Evolutionary conservation across 2,797 vertebrate genomes (phyloP), one percentile per base, ranked within the genome.

Genomic region (Carapus acus): DNA sequence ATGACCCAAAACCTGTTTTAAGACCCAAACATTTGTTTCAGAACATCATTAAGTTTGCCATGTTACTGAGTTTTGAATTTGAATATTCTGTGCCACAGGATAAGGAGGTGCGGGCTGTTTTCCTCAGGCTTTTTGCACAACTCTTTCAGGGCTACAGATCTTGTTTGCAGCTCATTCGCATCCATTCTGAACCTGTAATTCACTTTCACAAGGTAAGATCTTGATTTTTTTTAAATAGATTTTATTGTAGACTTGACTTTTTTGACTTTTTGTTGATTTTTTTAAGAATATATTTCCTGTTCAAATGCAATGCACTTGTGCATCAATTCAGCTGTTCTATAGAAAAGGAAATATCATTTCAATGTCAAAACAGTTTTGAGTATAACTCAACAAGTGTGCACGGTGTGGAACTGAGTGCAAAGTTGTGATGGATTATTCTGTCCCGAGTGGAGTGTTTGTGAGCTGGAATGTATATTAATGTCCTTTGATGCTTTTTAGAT

Each of bases 61-160:
- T n/a, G n/a, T n/a, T n/a, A n/a, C n/a, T n/a, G n/a, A n/a, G n/a
- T n/a, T n/a, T n/a, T n/a, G n/a, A n/a, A n/a, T n/a, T n/a, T n/a
- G n/a, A n/a, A n/a, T n/a, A n/a, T n/a, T 52, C 34, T 66, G 38
- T 76, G 31, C 76, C 64, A 38, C 83, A 99, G 96, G 96, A 99
- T 85, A 99, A 99, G 87, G 96, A 98, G 77, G 91, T 98, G 58
- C 82, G 96, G 74, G 92, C 93, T 2, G 91, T 98, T 81, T 98
- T 99, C 80, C 93, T 99, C 77, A 87, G 93, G 77, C 86, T 99
- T 58, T 98, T 99, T 88, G 94, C 95, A 65, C 96, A 97, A 76
- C 93, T 99, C 79, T 97, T 99, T 82, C 95, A 99, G 83, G 96
- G 96, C 60, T 99, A 99, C 81, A 90, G 96, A 42, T 98, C 96